A percentile compares a stretch with the other conserved stretches of the same genome.
Conservation (phyloP, 2,888 invertebrate species). For the Sinelater perroti region DNA sequence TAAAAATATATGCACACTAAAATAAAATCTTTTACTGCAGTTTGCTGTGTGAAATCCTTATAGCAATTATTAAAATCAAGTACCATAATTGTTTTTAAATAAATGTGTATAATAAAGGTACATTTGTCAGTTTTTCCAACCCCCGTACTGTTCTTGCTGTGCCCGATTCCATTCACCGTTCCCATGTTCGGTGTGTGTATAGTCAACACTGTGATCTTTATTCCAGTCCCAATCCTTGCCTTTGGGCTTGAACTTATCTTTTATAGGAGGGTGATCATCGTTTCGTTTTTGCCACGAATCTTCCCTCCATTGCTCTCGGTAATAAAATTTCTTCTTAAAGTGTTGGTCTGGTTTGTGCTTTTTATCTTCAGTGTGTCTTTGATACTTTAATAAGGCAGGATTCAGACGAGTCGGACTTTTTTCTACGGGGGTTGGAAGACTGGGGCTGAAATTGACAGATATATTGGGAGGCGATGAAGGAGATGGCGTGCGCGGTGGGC, state of each 20-base stretch:
- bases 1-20: constrained; percentile 17
- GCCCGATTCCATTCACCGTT: constrained; percentile 40
- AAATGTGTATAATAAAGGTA: constrained; percentile 30
- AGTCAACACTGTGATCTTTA: constrained; percentile 53
- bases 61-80: constrained; percentile 32
- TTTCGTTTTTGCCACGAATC: constrained; percentile 58
- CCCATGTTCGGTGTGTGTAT: constrained; percentile 24
- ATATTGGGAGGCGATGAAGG: constrained; percentile 64
- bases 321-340: constrained; percentile 84
- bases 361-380: constrained; percentile 63
- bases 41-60: constrained; percentile 53
- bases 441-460: constrained; percentile 53
- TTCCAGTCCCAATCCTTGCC: constrained; percentile 79
- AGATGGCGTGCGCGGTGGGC: constrained; percentile 67
- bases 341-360: constrained; percentile 67
- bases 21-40: constrained; percentile 28
- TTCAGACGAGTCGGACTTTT: constrained; percentile 60
- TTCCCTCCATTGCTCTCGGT: constrained; percentile 73
- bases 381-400: constrained; percentile 67
- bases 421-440: constrained; percentile 48
- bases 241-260: constrained; percentile 75
- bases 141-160: constrained; percentile 47
- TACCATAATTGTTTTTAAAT: constrained; percentile 35
- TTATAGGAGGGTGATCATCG: constrained; percentile 54
- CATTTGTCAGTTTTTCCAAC: constrained; percentile 57